Percentiles rank a stretch among this genome's conserved stretches.
Evolutionary conservation across 2,113 vertebrate species (phyloP).

Genomic region (Hippocampus guttulatus): DNA sequence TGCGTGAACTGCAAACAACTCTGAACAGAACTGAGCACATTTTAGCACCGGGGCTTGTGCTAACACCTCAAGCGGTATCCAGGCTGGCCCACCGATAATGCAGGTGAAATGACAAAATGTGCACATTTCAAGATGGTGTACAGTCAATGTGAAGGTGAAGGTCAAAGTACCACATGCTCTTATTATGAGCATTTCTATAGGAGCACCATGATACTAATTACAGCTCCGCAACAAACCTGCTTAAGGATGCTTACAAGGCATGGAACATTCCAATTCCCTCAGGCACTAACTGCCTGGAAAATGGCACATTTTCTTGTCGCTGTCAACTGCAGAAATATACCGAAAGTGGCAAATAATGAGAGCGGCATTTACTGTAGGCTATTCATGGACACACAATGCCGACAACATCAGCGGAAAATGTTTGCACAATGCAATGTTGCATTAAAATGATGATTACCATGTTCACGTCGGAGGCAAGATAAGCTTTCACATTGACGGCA

Average conservation of each 20-base stretch:
- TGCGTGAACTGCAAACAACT: too few relatives aligned
- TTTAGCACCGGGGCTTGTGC: neutral
- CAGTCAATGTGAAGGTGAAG: neutral
- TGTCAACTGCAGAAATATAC: neutral
- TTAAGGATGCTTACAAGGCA: neutral
- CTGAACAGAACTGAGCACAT: neutral
- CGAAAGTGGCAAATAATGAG: slow-evolving; percentile 1
- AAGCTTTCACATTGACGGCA: neutral
- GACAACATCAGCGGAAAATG: neutral
- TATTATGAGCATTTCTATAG: slow-evolving; percentile 4
- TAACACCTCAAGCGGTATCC: too few relatives aligned
- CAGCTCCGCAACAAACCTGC: neutral
- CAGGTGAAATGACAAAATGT: neutral
- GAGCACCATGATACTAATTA: neutral
- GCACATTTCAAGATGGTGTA: neutral
- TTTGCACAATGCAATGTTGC: neutral
- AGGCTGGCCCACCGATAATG: too few relatives aligned
- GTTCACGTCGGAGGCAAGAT: neutral
- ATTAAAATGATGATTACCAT: neutral
- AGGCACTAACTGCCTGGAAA: neutral
- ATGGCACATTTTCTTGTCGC: neutral
- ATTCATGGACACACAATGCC: neutral
- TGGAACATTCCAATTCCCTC: neutral
- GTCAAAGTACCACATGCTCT: neutral
- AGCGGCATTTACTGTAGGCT: neutral